Base-by-base conservation (phyloP, 2,888 invertebrate species). In the Pycnomerus fuliginosus region DNA sequence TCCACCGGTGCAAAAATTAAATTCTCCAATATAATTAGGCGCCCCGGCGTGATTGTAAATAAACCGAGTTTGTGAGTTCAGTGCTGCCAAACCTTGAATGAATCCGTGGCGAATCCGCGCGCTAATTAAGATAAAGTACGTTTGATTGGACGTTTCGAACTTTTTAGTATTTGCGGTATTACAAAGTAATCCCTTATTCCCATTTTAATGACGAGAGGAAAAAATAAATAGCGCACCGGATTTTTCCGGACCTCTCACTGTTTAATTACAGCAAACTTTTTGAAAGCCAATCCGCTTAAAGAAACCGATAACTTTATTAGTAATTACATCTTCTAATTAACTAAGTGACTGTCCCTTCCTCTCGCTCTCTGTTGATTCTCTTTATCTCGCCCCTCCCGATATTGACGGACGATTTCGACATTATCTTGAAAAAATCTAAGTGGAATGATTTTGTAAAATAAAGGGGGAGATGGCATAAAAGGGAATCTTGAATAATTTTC, bases 291-390 rank as follows among this genome's bases (percentile, higher is more conserved):
- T 65, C 63, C 63, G 59, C 61, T 65, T 60, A 56, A 61, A 65
- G 63, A 62, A 64, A 63, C 65, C 64, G 62, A 65, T 65, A 65
- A 64, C 62, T 65, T 64, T 63, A 65, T 65, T 65, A 64, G 60
- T 56, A 62, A 63, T 63, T 61, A 64, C 65, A 63, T 63, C 61
- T 62, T 59, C 64, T 66, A 67, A 67, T 67, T 66, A 67, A 66
- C 64, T 67, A 67, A 67, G 65, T 67, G 64, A 42, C 37, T 44
- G 44, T 32, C 16, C 36, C 7, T 45, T 42, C 38, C 25, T 45
- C 50, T 49, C 53, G 55, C 52, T 44, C 34, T 56, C 53, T 43
- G 33, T 17, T 34, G 29, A 12, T 17, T 22, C 13, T 17, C 8
- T 10, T 15, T 8, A 33, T 22, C 14, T 8, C 15, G 12, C 29